phyloP scores from a whole-genome alignment of 2,113 vertebrate species.

The Brachyistius frenatus region DNA sequence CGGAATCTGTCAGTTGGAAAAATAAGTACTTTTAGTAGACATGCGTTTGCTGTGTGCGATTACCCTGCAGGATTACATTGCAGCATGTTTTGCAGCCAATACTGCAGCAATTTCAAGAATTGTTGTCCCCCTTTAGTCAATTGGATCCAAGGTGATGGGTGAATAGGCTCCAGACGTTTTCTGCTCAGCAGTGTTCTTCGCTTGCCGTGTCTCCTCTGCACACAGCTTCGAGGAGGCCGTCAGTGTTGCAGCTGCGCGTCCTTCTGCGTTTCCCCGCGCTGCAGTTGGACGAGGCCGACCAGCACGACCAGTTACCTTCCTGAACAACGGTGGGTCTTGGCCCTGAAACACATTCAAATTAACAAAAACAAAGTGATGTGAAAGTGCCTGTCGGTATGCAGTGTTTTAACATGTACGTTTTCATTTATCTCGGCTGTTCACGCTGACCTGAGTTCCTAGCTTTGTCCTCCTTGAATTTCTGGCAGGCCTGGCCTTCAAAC shows the following conservation, averaged over 20 bases:
- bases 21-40: too few relatives aligned
- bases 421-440: neutral
- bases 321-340: slow-evolving; percentile 37
- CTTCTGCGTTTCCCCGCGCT: slow-evolving; percentile 64
- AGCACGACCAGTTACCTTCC: slow-evolving; percentile 87
- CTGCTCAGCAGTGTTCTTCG: slow-evolving; percentile 76
- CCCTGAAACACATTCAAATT: slow-evolving; percentile 35
- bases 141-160: too few relatives aligned
- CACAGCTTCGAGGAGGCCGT: slow-evolving; percentile 51
- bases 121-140: too few relatives aligned
- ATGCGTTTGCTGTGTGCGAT: too few relatives aligned
- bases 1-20: too few relatives aligned
- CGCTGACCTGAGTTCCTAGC: slow-evolving; percentile 12
- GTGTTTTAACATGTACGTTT: neutral
- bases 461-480: slow-evolving; percentile 75
- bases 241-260: slow-evolving; percentile 81
- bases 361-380: neutral
- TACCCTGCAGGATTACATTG: too few relatives aligned
- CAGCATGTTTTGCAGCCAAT: too few relatives aligned
- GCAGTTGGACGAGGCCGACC: slow-evolving; percentile 83
- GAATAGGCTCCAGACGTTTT: neutral
- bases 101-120: too few relatives aligned
- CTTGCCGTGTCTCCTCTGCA: slow-evolving; percentile 81
- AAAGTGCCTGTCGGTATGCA: neutral
- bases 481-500: slow-evolving; percentile 87